Percentiles rank a stretch among this genome's conserved stretches.
Evolutionary conservation across 2,888 invertebrate genomes (phyloP).

Genomic region (Schizotus pectinicornis): DNA sequence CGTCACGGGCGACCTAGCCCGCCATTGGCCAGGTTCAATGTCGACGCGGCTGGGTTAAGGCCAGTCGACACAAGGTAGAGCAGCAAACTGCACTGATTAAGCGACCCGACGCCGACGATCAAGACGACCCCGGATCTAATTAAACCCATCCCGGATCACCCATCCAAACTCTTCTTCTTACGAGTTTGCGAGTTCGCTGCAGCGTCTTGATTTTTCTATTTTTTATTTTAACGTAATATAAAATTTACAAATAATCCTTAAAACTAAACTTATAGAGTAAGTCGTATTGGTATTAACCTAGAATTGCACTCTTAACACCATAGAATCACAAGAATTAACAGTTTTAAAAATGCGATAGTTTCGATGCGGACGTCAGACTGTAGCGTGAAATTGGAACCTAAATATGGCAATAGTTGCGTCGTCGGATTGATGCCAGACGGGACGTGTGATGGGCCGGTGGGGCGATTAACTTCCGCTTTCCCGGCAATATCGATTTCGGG

Average conservation of each 20-base stretch:
- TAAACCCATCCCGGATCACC: background rate
- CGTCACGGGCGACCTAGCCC: slow-evolving; percentile 67
- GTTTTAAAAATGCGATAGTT: too few relatives aligned
- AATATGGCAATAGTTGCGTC: slow-evolving; percentile 14
- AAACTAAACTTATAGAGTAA: slow-evolving; percentile 18
- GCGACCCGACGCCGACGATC: background rate
- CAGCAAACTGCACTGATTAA: slow-evolving; percentile 32
- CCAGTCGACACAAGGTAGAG: slow-evolving; percentile 48
- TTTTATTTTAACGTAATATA: slow-evolving; percentile 25
- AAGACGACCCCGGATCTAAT: background rate
- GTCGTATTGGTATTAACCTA: slow-evolving; percentile 22
- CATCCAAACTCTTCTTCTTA: too few relatives aligned
- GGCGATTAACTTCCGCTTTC: slow-evolving; percentile 29
- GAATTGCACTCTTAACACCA: slow-evolving; percentile 17
- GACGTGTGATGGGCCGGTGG: background rate
- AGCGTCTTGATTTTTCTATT: background rate
- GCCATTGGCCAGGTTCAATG: slow-evolving; percentile 55
- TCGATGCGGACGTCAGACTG: too few relatives aligned
- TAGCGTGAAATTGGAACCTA: background rate
- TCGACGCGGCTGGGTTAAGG: slow-evolving; percentile 57
- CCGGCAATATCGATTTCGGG: slow-evolving; percentile 35
- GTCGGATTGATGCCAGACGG: too few relatives aligned
- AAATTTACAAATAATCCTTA: slow-evolving; percentile 17
- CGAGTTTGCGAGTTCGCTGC: background rate
- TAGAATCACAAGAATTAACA: background rate